Base-by-base conservation (phyloP, 1,140 invertebrate genomes). In the Portunus trituberculatus region DNA sequence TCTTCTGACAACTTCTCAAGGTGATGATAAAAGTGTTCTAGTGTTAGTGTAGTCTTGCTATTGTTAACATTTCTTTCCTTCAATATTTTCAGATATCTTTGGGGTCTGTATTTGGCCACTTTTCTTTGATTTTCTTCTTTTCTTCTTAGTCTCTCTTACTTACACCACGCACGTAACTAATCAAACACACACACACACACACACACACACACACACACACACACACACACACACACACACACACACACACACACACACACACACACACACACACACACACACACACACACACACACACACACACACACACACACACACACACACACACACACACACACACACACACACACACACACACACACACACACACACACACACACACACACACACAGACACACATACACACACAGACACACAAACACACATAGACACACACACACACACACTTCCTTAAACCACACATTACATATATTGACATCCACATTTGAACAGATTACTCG, bases 191-290 rank as follows among this genome's bases (percentile, higher is more conserved):
- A 91, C 59, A 91, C 14, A 91, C 14, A 91, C 31, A 91, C 28
- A 91, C 29, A 59, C 29, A 91, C 29, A 91, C 28, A 91, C 29
- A 91, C 28, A 91, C 29, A 91, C 52, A 91, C 29, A 59, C 29
- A 91, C 46, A 91, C 52, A 91, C 29, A 91, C 52, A 91, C 52
- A 91, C 52, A 91, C 28, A 59, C 29, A 91, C 52, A 91, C 52
- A 91, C 52, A 91, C 52, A 90, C 46, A 90, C 46, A 48, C n/a
- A 90, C 46, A 90, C n/a, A 90, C 46, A 90, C 46, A 90, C 46
- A 90, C 46, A 48, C 45, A 8, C n/a, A n/a, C 29, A 14, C 8
- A 7, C 7, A 89, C 14, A 39, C n/a, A 89, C 45, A 39, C 45
- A 39, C 59, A 91, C 46, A 91, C 46, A 91, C 45, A 91, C 25